Evolutionary conservation across 2,113 vertebrate genomes (phyloP).

Genomic region (Corvus cornix): DNA sequence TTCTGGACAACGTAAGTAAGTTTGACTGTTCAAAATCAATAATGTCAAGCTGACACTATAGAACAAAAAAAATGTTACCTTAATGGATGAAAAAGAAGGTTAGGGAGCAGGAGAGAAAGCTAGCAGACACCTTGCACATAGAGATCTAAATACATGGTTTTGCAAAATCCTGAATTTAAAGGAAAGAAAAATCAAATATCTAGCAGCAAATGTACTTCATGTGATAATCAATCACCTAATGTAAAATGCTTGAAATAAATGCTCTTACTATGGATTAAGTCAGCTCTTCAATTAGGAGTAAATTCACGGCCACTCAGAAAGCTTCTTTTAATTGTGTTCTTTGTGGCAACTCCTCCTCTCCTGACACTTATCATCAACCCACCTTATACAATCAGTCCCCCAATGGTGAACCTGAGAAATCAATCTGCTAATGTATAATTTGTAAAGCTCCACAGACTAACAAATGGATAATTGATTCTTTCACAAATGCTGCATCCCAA

Average conservation of each 20-base stretch:
- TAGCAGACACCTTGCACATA: slow-evolving; percentile 27
- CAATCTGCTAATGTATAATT: slow-evolving; percentile 87
- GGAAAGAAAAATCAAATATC: slow-evolving; percentile 44
- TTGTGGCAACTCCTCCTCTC: slow-evolving; percentile 75
- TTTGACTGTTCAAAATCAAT: slow-evolving; percentile 81
- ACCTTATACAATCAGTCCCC: slow-evolving; percentile 70
- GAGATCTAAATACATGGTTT: slow-evolving; percentile 48
- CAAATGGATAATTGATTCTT: slow-evolving; percentile 87
- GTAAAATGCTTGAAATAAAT: slow-evolving; percentile 75
- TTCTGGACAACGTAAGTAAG: slow-evolving; percentile 75
- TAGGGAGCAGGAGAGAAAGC: slow-evolving; percentile 23
- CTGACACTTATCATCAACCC: slow-evolving; percentile 73
- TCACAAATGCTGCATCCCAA: slow-evolving; percentile 80
- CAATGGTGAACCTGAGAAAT: slow-evolving; percentile 77
- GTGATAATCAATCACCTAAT: slow-evolving; percentile 78
- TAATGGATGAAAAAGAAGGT: slow-evolving; percentile 66
- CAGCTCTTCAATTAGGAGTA: slow-evolving; percentile 81
- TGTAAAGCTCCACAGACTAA: slow-evolving; percentile 81
- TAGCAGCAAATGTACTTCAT: slow-evolving; percentile 51
- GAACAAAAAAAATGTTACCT: slow-evolving; percentile 72
- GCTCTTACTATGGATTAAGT: slow-evolving; percentile 80
- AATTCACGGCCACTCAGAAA: slow-evolving; percentile 73
- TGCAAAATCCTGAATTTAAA: slow-evolving; percentile 65
- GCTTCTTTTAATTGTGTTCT: slow-evolving; percentile 79
- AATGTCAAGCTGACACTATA: slow-evolving; percentile 75